Conservation (phyloP, 2,797 vertebrate species). For the Limnodromus scolopaceus region DNA sequence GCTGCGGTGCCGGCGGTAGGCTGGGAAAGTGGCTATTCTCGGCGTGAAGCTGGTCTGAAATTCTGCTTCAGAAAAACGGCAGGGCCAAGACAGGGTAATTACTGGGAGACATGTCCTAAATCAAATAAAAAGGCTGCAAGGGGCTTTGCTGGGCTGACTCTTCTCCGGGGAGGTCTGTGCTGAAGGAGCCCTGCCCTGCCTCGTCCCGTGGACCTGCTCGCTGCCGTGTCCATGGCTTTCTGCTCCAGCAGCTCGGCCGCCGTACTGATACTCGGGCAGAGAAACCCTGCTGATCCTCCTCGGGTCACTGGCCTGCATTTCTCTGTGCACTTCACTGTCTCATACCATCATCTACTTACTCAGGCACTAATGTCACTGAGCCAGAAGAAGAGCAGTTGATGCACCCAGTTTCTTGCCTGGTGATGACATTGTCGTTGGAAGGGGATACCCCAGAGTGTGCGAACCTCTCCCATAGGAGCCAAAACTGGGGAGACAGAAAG, state of each 20-base stretch:
- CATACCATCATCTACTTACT: neutral
- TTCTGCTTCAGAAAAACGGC: neutral
- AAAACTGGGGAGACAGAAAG: neutral
- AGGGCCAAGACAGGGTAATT: neutral
- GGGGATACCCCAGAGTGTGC: neutral
- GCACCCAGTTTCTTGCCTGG: fast-evolving
- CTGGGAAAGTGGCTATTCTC: neutral
- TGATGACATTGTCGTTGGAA: neutral
- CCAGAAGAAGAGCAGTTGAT: neutral
- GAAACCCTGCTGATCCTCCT: neutral
- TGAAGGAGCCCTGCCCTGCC: neutral
- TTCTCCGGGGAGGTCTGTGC: neutral
- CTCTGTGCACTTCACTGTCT: neutral
- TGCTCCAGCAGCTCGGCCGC: neutral
- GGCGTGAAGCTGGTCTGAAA: neutral
- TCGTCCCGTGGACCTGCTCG: fast-evolving
- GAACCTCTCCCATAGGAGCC: neutral
- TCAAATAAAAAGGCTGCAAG: neutral
- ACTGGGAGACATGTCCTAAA: neutral
- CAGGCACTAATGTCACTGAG: neutral
- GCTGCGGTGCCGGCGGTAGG: neutral
- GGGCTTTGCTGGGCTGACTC: neutral
- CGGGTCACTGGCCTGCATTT: fast-evolving
- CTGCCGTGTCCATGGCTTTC: neutral
- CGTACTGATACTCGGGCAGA: neutral